Conservation (phyloP, 2,113 vertebrate genomes). For the Jacana jacana region DNA sequence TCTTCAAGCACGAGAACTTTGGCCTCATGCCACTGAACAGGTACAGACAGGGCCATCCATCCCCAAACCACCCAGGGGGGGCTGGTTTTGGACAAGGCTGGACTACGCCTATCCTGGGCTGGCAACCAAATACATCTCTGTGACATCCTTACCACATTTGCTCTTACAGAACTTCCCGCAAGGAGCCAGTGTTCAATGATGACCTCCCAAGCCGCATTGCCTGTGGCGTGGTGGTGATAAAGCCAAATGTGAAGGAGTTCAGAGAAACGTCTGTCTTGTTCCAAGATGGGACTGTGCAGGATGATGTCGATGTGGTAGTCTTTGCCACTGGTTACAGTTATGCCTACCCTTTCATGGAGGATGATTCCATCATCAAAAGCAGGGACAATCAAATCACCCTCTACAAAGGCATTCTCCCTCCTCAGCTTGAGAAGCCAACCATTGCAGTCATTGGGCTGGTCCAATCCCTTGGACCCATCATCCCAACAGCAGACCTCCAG, state of each 20-base stretch:
- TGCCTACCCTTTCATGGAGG: constrained; percentile 79
- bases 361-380: constrained; percentile 68
- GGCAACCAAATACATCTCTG: not conserved
- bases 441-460: constrained; percentile 84
- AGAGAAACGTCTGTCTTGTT: constrained; percentile 76
- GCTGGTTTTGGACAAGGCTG: not conserved
- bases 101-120: not conserved
- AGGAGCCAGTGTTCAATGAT: constrained; percentile 77
- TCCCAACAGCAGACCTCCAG: constrained; percentile 82
- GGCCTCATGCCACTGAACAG: constrained; percentile 80
- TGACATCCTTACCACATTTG: not conserved
- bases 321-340: constrained; percentile 85
- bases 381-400: constrained; percentile 71
- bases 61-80: rapidly evolving
- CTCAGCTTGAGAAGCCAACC: constrained; percentile 75
- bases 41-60: constrained; percentile 26
- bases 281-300: constrained; percentile 80
- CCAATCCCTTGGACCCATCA: constrained; percentile 74
- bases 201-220: constrained; percentile 81
- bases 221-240: constrained; percentile 77
- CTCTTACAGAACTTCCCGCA: constrained; percentile 70
- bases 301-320: constrained; percentile 79
- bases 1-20: constrained; percentile 81
- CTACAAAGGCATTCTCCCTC: constrained; percentile 82
- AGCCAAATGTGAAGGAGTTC: constrained; percentile 78